Conservation (phyloP, 1,140 invertebrate species). For the Drosophila dunni region DNA sequence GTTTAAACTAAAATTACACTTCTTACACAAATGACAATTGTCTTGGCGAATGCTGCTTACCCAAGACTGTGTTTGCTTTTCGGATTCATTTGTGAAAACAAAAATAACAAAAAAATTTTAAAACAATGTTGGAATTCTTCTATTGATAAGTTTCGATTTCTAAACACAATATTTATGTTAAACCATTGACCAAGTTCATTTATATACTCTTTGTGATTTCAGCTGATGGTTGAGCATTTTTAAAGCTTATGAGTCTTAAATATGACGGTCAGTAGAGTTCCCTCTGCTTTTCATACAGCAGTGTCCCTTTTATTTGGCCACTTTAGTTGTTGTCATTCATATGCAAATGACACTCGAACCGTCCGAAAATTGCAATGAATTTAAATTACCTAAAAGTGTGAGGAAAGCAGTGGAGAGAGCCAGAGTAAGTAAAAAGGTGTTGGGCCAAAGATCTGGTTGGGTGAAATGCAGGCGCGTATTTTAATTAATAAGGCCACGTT, state of each 20-base stretch:
- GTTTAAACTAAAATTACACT: conserved; percentile 2
- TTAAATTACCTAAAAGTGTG: conserved; percentile 66
- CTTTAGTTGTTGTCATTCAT: conserved; percentile 46
- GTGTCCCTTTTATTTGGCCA: conserved; percentile 7
- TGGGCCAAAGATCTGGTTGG: conserved; percentile 2
- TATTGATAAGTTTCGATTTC: no score
- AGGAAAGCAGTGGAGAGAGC: not conserved
- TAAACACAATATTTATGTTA: no score
- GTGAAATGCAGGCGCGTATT: conserved; percentile 61
- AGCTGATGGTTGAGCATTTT: not conserved
- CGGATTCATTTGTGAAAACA: conserved; percentile 1
- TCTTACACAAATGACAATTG: not conserved
- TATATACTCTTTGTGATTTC: not conserved
- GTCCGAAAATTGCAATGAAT: conserved; percentile 65
- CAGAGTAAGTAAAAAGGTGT: not conserved
- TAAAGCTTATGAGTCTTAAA: conserved; percentile 21
- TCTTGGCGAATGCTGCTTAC: conserved; percentile 2
- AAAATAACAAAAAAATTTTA: conserved; percentile 1
- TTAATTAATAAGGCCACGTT: conserved; percentile 77
- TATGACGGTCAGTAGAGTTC: conserved; percentile 29
- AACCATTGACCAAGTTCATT: no score
- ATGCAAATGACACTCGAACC: conserved; percentile 63
- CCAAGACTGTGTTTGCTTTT: not conserved
- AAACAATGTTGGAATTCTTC: not conserved
- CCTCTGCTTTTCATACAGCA: conserved; percentile 6